Percentiles rank a stretch among this genome's conserved stretches.
phyloP scores from a whole-genome alignment of 2,113 vertebrate genomes.

The Halichoeres trimaculatus region DNA sequence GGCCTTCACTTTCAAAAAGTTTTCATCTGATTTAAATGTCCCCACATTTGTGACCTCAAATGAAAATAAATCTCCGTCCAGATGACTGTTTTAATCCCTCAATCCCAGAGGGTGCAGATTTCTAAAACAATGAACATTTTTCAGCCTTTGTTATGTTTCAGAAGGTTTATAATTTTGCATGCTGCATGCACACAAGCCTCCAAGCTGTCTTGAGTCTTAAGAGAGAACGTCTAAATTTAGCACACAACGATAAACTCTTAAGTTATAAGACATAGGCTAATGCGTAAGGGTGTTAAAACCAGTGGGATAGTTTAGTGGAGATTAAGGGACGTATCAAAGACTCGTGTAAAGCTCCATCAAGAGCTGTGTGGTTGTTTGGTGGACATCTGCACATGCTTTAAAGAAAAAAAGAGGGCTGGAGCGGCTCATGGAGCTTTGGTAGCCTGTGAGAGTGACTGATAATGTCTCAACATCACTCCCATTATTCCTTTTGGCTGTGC shows the following conservation, averaged over 20 bases:
- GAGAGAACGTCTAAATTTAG: conserved; percentile 77
- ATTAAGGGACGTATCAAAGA: conserved; percentile 77
- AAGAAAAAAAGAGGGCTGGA: conserved; percentile 24
- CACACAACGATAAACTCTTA: conserved; percentile 76
- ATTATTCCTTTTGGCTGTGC: conserved; percentile 65
- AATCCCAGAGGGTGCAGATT: conserved; percentile 20
- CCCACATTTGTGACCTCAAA: neutral
- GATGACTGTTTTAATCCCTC: conserved; percentile 53
- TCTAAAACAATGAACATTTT: conserved; percentile 67
- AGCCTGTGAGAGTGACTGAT: conserved; percentile 70
- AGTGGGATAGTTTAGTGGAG: conserved; percentile 79
- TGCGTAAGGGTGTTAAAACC: conserved; percentile 77
- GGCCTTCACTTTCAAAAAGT: conserved; percentile 32
- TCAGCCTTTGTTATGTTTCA: conserved; percentile 52
- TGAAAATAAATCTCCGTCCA: conserved; percentile 40
- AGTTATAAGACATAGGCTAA: conserved; percentile 81
- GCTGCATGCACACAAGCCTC: conserved; percentile 43
- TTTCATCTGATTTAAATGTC: conserved; percentile 43
- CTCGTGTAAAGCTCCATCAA: conserved; percentile 73
- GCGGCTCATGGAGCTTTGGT: conserved; percentile 64
- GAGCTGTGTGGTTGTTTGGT: conserved; percentile 62
- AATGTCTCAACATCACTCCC: conserved; percentile 61
- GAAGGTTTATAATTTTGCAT: conserved; percentile 61
- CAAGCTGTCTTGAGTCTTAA: conserved; percentile 71
- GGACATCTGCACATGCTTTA: conserved; percentile 68